Evolutionary conservation across 1,140 invertebrate genomes (phyloP).

Genomic region (Panagrolaimus sp.): DNA sequence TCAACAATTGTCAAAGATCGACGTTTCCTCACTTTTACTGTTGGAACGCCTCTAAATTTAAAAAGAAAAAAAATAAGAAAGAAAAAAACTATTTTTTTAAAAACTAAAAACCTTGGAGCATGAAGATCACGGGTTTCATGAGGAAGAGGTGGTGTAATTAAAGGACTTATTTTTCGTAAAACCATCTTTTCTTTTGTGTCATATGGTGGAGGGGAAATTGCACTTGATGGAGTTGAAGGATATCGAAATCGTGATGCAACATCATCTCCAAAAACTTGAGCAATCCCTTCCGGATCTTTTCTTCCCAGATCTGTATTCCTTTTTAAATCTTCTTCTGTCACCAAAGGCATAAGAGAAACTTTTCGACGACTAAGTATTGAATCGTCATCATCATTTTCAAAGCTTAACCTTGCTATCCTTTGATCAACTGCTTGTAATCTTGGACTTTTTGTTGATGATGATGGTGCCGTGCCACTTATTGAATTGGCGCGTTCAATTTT

Average conservation of each 20-base stretch:
- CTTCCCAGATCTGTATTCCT: constrained; percentile 31
- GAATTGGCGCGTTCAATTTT: too few relatives aligned
- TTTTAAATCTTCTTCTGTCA: constrained; percentile 41
- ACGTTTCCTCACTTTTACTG: constrained; percentile 32
- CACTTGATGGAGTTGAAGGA: constrained; percentile 7
- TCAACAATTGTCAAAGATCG: too few relatives aligned
- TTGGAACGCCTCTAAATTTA: constrained; percentile 34
- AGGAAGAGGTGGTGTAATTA: constrained; percentile 21
- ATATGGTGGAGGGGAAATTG: constrained; percentile 34
- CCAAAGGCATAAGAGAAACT: constrained; percentile 42
- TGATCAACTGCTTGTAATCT: too few relatives aligned
- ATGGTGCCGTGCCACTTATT: too few relatives aligned
- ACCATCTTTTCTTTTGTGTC: constrained; percentile 38
- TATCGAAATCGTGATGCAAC: constrained; percentile 48
- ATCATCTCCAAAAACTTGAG: constrained; percentile 44
- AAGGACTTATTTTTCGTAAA: constrained; percentile 15
- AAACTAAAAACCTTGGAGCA: constrained; percentile 24
- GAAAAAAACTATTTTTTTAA: not conserved
- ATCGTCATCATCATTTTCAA: not conserved
- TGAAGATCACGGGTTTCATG: constrained; percentile 36
- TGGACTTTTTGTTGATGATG: too few relatives aligned
- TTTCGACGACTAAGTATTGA: constrained; percentile 29
- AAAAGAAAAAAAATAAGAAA: not conserved
- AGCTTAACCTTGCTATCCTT: too few relatives aligned
- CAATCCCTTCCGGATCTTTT: constrained; percentile 36